A percentile compares a stretch with the other conserved stretches of the same genome.
Evolutionary conservation across 2,113 vertebrate genomes (phyloP).

Genomic region (Otis tarda): DNA sequence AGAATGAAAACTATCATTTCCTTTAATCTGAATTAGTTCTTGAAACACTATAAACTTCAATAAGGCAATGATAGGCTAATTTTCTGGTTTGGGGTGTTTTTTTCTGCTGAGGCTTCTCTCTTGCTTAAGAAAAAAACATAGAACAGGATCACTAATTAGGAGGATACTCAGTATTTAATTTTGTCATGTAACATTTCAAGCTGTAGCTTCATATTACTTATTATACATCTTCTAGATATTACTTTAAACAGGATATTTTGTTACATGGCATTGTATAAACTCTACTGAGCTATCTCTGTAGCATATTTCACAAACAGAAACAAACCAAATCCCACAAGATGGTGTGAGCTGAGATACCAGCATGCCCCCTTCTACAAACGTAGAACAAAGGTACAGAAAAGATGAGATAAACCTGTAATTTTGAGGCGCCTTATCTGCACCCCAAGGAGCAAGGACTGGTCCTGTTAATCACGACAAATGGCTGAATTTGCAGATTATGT

Average conservation of each 20-base stretch:
- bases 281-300: not conserved
- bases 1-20: constrained; percentile 11
- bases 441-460: not conserved
- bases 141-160: not conserved
- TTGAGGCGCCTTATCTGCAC: not conserved
- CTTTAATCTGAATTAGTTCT: not conserved
- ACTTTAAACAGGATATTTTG: not conserved
- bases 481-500: not conserved
- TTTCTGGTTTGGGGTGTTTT: not conserved
- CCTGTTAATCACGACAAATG: not conserved
- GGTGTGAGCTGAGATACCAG: not conserved
- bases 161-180: not conserved
- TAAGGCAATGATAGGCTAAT: not conserved
- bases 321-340: not conserved
- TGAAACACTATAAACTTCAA: not conserved
- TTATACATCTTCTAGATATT: not conserved
- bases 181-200: not conserved
- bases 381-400: not conserved
- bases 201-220: not conserved
- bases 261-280: not conserved
- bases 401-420: not conserved
- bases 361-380: not conserved
- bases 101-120: not conserved
- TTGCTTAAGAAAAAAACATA: not conserved
- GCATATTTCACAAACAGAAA: not conserved